Conservation (phyloP, 2,113 vertebrate species). For the Erinaceus europaeus region DNA sequence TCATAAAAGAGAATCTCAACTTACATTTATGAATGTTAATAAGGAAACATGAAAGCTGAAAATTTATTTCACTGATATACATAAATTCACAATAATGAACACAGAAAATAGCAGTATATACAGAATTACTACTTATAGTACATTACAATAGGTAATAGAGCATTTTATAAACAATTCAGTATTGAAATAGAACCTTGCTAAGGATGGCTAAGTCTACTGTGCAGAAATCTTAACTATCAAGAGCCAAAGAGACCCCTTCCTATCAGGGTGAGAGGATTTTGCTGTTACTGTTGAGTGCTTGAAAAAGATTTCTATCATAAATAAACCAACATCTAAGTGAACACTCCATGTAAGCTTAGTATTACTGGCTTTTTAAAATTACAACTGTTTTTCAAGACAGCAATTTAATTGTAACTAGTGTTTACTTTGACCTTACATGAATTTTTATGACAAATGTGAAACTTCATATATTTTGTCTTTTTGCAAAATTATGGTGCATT, state of each 20-base stretch:
- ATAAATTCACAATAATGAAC: conserved; percentile 74
- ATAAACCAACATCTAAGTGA: background rate
- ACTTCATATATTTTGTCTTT: background rate
- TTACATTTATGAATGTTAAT: background rate
- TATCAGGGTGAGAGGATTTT: background rate
- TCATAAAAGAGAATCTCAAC: background rate
- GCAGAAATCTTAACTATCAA: background rate
- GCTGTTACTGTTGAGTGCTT: background rate
- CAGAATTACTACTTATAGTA: conserved; percentile 78
- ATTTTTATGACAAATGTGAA: conserved; percentile 7
- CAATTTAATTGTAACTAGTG: background rate
- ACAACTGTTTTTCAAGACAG: background rate
- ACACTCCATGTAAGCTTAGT: background rate
- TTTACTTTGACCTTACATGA: background rate
- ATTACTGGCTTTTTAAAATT: background rate
- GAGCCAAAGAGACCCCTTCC: background rate
- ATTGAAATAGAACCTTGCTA: background rate
- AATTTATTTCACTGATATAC: conserved; percentile 82
- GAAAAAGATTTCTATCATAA: background rate
- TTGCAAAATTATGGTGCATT: background rate
- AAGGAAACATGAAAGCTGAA: conserved; percentile 65
- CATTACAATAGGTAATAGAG: conserved; percentile 16
- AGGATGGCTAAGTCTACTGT: background rate
- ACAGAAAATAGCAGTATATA: conserved; percentile 79
- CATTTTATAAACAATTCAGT: conserved; percentile 29